Conservation (phyloP, 2,888 invertebrate species). For the Nudaria mundana region DNA sequence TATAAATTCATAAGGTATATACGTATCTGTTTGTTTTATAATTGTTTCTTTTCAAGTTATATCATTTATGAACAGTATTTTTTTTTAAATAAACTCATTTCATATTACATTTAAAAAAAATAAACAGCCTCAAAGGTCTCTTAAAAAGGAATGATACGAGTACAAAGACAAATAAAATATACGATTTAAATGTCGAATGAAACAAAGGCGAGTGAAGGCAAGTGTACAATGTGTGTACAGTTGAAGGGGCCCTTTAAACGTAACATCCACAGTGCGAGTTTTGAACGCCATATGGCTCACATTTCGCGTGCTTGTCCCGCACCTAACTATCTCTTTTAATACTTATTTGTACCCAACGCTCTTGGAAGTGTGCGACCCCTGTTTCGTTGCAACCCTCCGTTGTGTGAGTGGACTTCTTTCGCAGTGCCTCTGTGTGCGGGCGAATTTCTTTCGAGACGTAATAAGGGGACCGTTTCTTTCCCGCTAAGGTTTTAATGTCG, state of each 20-base stretch:
- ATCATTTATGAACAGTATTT: background rate
- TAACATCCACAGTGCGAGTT: slow-evolving; percentile 34
- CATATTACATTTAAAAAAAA: too few species aligned
- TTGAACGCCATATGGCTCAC: slow-evolving; percentile 51
- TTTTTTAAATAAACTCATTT: too few species aligned
- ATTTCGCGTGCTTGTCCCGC: slow-evolving; percentile 59
- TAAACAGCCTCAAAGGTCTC: too few species aligned
- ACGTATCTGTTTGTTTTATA: too few species aligned
- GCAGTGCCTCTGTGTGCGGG: slow-evolving; percentile 70
- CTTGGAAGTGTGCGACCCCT: slow-evolving; percentile 62
- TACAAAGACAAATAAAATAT: slow-evolving; percentile 6
- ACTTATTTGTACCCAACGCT: slow-evolving; percentile 69
- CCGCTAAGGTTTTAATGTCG: slow-evolving; percentile 81
- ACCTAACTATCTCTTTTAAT: slow-evolving; percentile 80
- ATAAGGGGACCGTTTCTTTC: slow-evolving; percentile 81
- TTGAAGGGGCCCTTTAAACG: slow-evolving; percentile 29
- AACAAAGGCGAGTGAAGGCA: slow-evolving; percentile 16
- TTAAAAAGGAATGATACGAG: too few species aligned
- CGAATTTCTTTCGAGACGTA: slow-evolving; percentile 81
- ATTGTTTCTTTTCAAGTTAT: too few species aligned
- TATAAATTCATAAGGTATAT: too few species aligned
- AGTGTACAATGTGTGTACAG: slow-evolving; percentile 10
- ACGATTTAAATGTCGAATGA: slow-evolving; percentile 5
- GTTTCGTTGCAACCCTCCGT: slow-evolving; percentile 50
- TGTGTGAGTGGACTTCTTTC: slow-evolving; percentile 78